Percentiles rank a stretch among this genome's conserved stretches.
These are phyloP conservation scores for Mythimna loreyi DNA, from an alignment of 2,888 invertebrate species.

Conservation along the genomic window DNA sequence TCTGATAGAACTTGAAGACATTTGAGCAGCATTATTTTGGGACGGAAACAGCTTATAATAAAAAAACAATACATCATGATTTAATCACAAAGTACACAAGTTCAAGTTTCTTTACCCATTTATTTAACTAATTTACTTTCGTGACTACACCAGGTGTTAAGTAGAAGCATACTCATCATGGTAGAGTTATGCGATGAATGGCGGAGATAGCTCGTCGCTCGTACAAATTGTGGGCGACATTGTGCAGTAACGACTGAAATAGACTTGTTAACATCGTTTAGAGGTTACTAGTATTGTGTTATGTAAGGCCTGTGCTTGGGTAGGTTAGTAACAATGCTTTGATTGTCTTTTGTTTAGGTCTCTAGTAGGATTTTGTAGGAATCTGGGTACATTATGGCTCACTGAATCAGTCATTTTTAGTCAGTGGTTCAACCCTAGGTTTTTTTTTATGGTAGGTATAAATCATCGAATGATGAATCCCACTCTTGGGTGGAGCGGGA, in stretches of 20 bases:
- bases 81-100: not conserved
- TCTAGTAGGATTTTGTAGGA: not conserved
- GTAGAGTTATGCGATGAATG: slow-evolving; percentile 37
- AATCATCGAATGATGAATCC: too few species aligned
- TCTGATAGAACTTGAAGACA: too few species aligned
- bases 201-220: slow-evolving; percentile 30
- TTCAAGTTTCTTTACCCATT: not conserved
- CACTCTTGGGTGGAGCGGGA: too few species aligned
- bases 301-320: slow-evolving; percentile 14
- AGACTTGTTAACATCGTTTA: slow-evolving; percentile 30
- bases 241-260: slow-evolving; percentile 48
- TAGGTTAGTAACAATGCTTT: slow-evolving; percentile 5
- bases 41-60: too few species aligned
- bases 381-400: not conserved
- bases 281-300: slow-evolving; percentile 41
- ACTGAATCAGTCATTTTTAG: too few species aligned
- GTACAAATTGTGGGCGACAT: slow-evolving; percentile 29
- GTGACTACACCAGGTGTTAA: slow-evolving; percentile 35
- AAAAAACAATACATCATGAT: not conserved
- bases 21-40: too few species aligned
- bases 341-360: slow-evolving; percentile 5
- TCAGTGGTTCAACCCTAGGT: too few species aligned
- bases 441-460: too few species aligned
- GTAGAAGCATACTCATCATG: slow-evolving; percentile 16
- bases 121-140: slow-evolving; percentile 9